Evolutionary conservation across 2,113 vertebrate genomes (phyloP).

Genomic region (Ptychochromis oligacanthus): DNA sequence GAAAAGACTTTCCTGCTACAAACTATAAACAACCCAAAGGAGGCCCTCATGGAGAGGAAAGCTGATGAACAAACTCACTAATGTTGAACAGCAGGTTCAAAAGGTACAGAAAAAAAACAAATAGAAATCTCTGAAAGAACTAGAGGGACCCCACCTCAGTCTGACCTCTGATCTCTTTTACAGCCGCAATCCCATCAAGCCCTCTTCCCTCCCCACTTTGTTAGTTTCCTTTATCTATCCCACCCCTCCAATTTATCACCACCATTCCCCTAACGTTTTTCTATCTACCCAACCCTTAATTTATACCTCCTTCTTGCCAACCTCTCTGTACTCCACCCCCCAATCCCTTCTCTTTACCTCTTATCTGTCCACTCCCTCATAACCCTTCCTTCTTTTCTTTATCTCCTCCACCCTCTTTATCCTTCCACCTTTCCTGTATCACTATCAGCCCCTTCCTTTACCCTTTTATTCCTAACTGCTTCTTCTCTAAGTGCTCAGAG

Average conservation of each 20-base stretch:
- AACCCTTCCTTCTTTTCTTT: not conserved
- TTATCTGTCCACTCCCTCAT: not conserved
- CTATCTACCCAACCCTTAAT: not conserved
- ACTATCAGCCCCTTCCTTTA: not conserved
- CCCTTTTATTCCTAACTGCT: not conserved
- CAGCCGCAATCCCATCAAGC: not conserved
- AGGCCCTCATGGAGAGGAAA: not conserved
- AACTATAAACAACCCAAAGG: fast-evolving
- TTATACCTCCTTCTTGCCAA: not conserved
- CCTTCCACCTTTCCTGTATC: not conserved
- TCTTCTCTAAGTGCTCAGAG: not conserved
- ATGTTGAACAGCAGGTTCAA: not conserved
- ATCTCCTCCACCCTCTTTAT: not conserved
- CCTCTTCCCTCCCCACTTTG: not conserved
- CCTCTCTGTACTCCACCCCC: too few relatives aligned
- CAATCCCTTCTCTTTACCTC: not conserved
- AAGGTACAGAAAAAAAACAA: not conserved
- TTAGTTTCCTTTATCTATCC: not conserved
- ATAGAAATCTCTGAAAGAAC: not conserved
- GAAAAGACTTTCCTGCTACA: not conserved
- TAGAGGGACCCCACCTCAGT: not conserved
- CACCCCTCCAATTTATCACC: not conserved
- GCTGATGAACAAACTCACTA: not conserved
- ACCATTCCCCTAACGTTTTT: not conserved
- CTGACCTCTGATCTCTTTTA: not conserved